phyloP scores from a whole-genome alignment of 2,113 vertebrate genomes.

The Trichechus manatus region DNA sequence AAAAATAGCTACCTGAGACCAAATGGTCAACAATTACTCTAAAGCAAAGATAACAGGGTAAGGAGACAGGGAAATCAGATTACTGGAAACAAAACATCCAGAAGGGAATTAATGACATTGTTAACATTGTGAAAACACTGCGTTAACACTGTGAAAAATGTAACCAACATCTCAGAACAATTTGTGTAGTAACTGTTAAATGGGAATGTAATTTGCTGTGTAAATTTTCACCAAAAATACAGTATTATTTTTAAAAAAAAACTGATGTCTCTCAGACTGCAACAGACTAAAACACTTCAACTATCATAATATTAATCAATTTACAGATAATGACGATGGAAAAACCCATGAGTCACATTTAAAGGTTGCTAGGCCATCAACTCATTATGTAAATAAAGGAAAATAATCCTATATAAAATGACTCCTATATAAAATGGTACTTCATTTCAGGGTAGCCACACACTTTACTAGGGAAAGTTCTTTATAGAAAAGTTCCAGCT shows the following conservation, averaged over 20 bases:
- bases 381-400: background rate
- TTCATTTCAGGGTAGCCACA: background rate
- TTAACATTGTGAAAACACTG: no score
- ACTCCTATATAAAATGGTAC: background rate
- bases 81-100: no score
- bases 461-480: background rate
- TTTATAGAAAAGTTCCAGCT: constrained; percentile 32
- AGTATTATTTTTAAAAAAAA: background rate
- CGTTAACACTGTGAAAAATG: no score
- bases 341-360: background rate
- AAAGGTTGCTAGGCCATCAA: background rate
- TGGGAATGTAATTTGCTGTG: no score
- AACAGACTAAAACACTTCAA: background rate
- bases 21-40: no score
- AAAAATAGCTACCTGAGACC: no score
- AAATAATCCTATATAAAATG: constrained; percentile 28
- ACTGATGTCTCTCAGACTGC: background rate
- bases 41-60: no score
- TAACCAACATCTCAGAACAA: no score
- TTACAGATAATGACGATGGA: background rate
- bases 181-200: no score
- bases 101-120: no score
- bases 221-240: no score
- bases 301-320: background rate
- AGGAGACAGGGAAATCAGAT: no score